Conservation (phyloP, 2,888 invertebrate species). For the Nemapogon koenigi region DNA sequence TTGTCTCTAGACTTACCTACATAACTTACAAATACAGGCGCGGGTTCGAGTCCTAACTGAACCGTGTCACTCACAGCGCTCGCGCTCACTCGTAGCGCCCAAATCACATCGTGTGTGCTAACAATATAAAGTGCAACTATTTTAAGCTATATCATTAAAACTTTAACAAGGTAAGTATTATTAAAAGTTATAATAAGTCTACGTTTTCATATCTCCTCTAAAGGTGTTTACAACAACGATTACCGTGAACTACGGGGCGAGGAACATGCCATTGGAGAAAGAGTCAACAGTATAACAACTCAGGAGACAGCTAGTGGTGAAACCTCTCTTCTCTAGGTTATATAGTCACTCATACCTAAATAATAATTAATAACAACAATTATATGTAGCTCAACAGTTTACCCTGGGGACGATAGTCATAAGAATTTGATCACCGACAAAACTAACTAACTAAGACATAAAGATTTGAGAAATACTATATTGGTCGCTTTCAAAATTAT, state of each 20-base stretch:
- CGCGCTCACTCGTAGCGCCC: not conserved
- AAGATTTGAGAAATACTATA: not conserved
- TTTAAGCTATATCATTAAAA: slow-evolving; percentile 25
- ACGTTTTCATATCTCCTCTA: slow-evolving; percentile 34
- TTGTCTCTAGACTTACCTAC: slow-evolving; percentile 51
- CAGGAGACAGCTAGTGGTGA: slow-evolving; percentile 21
- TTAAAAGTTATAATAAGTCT: slow-evolving; percentile 22
- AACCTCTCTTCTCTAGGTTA: slow-evolving; percentile 44
- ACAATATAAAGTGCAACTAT: slow-evolving; percentile 3
- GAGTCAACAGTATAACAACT: slow-evolving; percentile 27
- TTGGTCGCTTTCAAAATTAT: not conserved
- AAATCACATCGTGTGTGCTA: slow-evolving; percentile 2
- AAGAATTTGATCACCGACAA: slow-evolving; percentile 22
- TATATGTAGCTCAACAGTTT: slow-evolving; percentile 29
- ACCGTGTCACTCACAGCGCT: not conserved
- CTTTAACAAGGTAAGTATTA: slow-evolving; percentile 36
- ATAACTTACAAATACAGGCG: slow-evolving; percentile 11
- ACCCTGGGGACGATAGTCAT: slow-evolving; percentile 61
- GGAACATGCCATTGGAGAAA: no score
- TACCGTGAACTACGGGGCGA: no score
- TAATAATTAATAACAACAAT: slow-evolving; percentile 28
- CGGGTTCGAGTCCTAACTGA: no score
- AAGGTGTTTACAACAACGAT: slow-evolving; percentile 32
- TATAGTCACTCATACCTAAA: slow-evolving; percentile 45
- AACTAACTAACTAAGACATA: not conserved